phyloP scores from a whole-genome alignment of 2,888 invertebrate genomes.

The Andrena flavipes region DNA sequence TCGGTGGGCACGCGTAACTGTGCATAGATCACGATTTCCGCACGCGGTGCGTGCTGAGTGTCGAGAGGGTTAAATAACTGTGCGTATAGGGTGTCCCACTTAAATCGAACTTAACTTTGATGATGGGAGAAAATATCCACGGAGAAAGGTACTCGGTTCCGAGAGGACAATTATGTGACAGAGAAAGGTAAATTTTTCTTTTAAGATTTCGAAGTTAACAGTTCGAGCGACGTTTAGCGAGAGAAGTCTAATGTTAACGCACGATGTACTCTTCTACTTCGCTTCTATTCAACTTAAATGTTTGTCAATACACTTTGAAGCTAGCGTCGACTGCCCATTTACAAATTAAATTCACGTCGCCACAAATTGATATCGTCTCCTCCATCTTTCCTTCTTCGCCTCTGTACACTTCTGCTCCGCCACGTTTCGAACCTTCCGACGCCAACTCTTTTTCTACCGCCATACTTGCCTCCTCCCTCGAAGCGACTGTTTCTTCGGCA shows the following conservation, averaged over 20 bases:
- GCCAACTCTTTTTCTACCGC: background rate
- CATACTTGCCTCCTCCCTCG: background rate
- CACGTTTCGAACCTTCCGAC: too few relatives aligned
- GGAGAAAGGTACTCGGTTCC: background rate
- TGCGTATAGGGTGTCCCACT: slow-evolving; percentile 1
- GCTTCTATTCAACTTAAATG: too few relatives aligned
- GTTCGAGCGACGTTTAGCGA: too few relatives aligned
- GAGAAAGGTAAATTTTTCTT: background rate
- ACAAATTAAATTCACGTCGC: too few relatives aligned
- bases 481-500: background rate
- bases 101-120: background rate
- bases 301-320: too few relatives aligned
- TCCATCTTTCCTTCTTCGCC: too few relatives aligned
- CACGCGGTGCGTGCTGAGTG: background rate
- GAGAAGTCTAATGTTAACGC: too few relatives aligned
- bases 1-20: background rate
- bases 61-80: background rate
- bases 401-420: too few relatives aligned
- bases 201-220: background rate
- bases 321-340: too few relatives aligned
- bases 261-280: too few relatives aligned
- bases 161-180: background rate
- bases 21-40: background rate
- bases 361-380: too few relatives aligned
- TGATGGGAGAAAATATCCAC: background rate